These are phyloP conservation scores for Neoarius graeffei DNA, from an alignment of 2,113 vertebrate genomes.

Conservation along the genomic window DNA sequence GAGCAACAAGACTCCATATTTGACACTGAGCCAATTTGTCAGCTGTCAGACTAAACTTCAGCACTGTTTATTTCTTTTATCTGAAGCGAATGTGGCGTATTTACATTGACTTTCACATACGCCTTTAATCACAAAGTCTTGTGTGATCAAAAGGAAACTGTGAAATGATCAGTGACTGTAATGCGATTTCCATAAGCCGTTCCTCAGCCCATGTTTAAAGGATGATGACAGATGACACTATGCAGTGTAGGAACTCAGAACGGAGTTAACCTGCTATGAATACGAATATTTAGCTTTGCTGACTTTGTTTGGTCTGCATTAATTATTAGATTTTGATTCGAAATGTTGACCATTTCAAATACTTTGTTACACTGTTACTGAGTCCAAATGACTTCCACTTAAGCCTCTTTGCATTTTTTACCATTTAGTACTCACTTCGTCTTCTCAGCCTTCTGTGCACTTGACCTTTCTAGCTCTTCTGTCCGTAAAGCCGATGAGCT, in stretches of 20 bases:
- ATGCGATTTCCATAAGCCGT: not conserved
- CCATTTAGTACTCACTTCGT: not conserved
- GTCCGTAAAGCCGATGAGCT: no score
- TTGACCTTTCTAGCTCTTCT: not conserved
- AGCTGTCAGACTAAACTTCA: not conserved
- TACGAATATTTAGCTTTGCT: not conserved
- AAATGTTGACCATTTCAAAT: not conserved
- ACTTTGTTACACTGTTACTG: not conserved
- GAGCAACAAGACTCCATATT: conserved; percentile 34
- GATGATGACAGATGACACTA: conserved; percentile 5
- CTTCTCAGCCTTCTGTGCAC: not conserved
- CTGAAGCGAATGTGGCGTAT: not conserved
- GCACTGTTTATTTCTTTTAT: not conserved
- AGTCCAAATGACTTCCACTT: not conserved
- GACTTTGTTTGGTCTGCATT: not conserved
- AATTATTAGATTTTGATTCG: not conserved
- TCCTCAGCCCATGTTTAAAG: conserved; percentile 5
- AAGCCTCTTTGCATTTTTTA: not conserved
- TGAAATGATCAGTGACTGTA: conserved; percentile 61
- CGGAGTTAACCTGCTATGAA: not conserved
- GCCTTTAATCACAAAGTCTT: not conserved
- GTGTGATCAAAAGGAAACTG: not conserved
- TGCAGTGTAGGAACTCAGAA: not conserved
- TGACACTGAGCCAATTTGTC: conserved; percentile 17
- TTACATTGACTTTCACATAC: not conserved